These are phyloP conservation scores for Formicarius rufipectus DNA, from an alignment of 2,113 vertebrate species.

Conservation along the genomic window DNA sequence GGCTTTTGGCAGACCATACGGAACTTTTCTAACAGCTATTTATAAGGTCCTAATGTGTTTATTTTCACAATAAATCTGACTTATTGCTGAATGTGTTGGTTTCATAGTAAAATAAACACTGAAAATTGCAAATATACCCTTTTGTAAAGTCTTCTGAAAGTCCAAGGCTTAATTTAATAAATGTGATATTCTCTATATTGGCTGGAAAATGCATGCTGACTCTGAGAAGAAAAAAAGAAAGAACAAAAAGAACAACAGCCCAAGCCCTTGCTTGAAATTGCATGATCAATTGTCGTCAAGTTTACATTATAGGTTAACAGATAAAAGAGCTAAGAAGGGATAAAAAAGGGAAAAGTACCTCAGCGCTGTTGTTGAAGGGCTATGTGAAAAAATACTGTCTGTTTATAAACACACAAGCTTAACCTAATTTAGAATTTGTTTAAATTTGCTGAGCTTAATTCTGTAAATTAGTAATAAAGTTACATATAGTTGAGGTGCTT, in stretches of 20 bases:
- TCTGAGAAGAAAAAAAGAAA: not conserved
- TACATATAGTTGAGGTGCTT: not conserved
- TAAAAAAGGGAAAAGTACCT: not conserved
- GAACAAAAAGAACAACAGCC: not conserved
- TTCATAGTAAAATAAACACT: slow-evolving; percentile 71
- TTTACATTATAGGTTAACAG: not conserved
- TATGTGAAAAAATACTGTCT: not conserved
- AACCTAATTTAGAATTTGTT: not conserved
- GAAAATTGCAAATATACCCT: slow-evolving; percentile 67
- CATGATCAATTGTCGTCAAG: not conserved
- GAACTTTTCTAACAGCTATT: slow-evolving; percentile 70
- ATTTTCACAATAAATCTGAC: slow-evolving; percentile 73
- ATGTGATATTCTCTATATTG: slow-evolving; percentile 33
- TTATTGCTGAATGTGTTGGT: slow-evolving; percentile 71
- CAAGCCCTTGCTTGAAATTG: not conserved
- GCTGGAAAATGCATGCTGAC: slow-evolving; percentile 6
- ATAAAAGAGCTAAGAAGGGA: not conserved
- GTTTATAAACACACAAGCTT: not conserved
- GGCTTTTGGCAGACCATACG: slow-evolving; percentile 67
- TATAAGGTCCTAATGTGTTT: slow-evolving; percentile 69
- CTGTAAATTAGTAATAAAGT: not conserved
- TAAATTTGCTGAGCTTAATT: not conserved
- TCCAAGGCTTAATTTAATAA: slow-evolving; percentile 58
- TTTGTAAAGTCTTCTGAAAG: slow-evolving; percentile 51
- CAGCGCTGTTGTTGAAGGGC: not conserved